Conservation (phyloP, 2,797 vertebrate species). For the Lepilemur ruficaudatus region DNA sequence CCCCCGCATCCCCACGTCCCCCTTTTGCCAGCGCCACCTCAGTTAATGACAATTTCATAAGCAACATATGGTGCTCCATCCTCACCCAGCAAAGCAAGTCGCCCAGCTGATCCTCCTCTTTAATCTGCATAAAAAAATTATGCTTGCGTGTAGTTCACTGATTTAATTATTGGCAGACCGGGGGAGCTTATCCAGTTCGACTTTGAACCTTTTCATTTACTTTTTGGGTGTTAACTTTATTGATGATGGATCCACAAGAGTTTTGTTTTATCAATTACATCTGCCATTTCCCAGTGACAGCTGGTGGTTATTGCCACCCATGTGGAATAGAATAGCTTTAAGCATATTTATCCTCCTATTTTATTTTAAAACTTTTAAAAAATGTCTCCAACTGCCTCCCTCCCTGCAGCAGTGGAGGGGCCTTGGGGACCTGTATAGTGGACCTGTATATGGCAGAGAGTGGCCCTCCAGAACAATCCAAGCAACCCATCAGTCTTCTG, state of each 20-base stretch:
- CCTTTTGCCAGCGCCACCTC: not conserved
- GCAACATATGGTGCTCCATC: not conserved
- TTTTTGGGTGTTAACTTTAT: slow-evolving; percentile 70
- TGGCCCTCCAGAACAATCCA: not conserved
- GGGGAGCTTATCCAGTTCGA: not conserved
- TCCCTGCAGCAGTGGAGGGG: slow-evolving; percentile 13
- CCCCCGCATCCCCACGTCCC: not conserved
- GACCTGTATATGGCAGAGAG: not conserved
- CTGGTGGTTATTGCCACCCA: slow-evolving; percentile 67
- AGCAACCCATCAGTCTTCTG: not conserved
- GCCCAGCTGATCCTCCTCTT: slow-evolving; percentile 35
- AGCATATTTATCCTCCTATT: slow-evolving; percentile 39
- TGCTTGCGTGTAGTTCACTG: not conserved
- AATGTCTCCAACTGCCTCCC: slow-evolving; percentile 44
- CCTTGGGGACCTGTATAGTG: not conserved
- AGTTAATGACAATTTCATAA: not conserved
- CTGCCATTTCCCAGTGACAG: slow-evolving; percentile 68
- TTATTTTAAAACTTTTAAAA: slow-evolving; percentile 66
- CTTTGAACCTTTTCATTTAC: slow-evolving; percentile 59
- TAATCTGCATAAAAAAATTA: slow-evolving; percentile 55
- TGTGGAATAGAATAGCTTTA: slow-evolving; percentile 52
- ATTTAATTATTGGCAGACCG: not conserved
- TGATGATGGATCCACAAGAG: slow-evolving; percentile 46
- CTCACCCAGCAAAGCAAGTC: not conserved
- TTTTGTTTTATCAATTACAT: slow-evolving; percentile 74